Percentiles rank a stretch among this genome's conserved stretches.
Evolutionary conservation across 2,797 vertebrate genomes (phyloP).

Genomic region (Diceros bicornis): DNA sequence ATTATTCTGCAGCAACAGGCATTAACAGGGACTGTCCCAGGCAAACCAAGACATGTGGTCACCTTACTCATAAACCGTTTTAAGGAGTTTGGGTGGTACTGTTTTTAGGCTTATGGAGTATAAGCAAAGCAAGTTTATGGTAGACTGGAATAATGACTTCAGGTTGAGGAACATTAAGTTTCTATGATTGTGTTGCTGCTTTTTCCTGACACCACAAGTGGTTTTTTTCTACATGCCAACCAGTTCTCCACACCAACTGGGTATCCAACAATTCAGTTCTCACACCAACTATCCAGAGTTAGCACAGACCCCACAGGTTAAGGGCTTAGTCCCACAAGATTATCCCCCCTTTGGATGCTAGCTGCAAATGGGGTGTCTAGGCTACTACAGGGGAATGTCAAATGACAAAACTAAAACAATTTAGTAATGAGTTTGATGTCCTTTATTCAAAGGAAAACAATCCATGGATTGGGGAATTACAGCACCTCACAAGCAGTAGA

Average conservation of each 20-base stretch:
- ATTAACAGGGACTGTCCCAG: not conserved
- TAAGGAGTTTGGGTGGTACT: slow-evolving; percentile 7
- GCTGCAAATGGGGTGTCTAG: not conserved
- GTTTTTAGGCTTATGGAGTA: not conserved
- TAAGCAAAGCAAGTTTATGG: not conserved
- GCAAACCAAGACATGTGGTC: not conserved
- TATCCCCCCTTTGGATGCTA: not conserved
- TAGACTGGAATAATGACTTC: not conserved
- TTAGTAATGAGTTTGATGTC: no score
- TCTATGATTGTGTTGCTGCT: not conserved
- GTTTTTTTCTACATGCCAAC: not conserved
- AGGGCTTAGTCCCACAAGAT: not conserved
- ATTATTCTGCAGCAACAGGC: not conserved
- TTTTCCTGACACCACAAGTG: not conserved
- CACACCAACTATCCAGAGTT: not conserved
- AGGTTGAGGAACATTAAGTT: not conserved
- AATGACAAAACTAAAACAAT: not conserved
- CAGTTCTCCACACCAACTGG: not conserved
- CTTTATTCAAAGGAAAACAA: no score
- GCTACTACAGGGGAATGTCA: not conserved
- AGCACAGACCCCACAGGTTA: not conserved
- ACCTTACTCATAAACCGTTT: not conserved
- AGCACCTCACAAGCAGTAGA: no score
- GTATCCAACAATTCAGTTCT: not conserved
- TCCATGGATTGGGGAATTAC: no score